A percentile compares a stretch with the other conserved stretches of the same genome.
These are phyloP conservation scores for Ruditapes philippinarum DNA, from an alignment of 1,140 invertebrate genomes.

Conservation along the genomic window DNA sequence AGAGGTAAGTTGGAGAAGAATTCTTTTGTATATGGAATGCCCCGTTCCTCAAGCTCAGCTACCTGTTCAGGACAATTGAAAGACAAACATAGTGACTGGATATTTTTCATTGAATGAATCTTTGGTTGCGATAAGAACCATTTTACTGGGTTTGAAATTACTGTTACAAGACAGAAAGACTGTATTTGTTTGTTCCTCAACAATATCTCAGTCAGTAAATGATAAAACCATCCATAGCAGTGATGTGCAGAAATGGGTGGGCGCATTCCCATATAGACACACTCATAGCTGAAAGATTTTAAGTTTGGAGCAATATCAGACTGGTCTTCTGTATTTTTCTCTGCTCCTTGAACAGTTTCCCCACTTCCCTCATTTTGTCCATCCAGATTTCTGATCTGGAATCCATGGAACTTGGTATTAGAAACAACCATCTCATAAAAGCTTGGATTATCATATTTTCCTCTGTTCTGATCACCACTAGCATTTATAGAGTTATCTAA, in stretches of 20 bases:
- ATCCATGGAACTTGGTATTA: not conserved
- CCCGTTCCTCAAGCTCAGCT: not conserved
- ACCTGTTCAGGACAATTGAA: not conserved
- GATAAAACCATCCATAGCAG: conserved; percentile 23
- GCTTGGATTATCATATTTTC: not conserved
- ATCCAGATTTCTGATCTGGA: not conserved
- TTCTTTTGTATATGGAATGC: not conserved
- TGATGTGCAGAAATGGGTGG: not conserved
- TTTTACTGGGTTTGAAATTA: conserved; percentile 6
- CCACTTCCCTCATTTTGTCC: not conserved
- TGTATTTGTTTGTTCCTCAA: not conserved
- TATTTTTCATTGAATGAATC: not conserved
- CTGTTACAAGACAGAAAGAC: not conserved
- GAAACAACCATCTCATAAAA: not conserved
- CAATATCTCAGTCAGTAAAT: not conserved
- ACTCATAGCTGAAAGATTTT: conserved; percentile 27
- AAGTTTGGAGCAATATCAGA: not conserved
- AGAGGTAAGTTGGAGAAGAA: conserved; percentile 19
- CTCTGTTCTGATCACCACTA: not conserved
- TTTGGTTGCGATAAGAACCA: conserved; percentile 28
- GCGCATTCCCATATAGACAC: not conserved
- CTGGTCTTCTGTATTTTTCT: not conserved
- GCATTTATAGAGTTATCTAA: not conserved
- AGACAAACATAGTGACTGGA: conserved; percentile 15
- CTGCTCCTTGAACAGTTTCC: not conserved